Evolutionary conservation across 2,797 vertebrate species (phyloP).

Genomic region (Linurgus olivaceus): DNA sequence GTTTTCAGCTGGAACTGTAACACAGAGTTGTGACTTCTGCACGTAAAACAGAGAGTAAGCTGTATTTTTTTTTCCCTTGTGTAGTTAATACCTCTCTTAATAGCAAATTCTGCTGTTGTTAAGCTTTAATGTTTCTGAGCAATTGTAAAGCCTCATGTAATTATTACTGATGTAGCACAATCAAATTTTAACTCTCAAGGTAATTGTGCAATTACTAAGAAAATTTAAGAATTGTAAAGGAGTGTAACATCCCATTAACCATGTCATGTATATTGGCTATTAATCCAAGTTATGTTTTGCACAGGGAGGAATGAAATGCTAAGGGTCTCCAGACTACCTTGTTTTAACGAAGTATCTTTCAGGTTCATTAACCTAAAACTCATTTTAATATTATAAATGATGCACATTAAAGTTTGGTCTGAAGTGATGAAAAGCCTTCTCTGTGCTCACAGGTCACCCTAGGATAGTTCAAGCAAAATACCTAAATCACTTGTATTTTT

Average conservation of each 20-base stretch:
- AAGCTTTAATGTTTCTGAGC: neutral
- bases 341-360: neutral
- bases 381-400: neutral
- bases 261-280: neutral
- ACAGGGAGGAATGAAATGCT: neutral
- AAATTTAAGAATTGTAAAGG: neutral
- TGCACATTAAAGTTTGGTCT: neutral
- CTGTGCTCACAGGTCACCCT: neutral
- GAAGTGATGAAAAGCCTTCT: neutral
- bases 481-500: neutral
- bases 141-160: neutral
- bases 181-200: slow-evolving; percentile 8
- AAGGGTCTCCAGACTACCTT: neutral
- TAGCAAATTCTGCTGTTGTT: neutral
- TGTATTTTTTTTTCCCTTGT: neutral
- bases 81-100: neutral
- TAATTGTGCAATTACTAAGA: slow-evolving; percentile 6
- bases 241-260: neutral
- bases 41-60: neutral
- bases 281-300: slow-evolving; percentile 19
- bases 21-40: neutral
- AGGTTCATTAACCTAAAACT: neutral
- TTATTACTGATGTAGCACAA: neutral
- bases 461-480: neutral
- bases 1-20: neutral